Evolutionary conservation across 2,888 invertebrate genomes (phyloP), one percentile per base, ranked within the genome.

Genomic region (Mallateleia sp.): DNA sequence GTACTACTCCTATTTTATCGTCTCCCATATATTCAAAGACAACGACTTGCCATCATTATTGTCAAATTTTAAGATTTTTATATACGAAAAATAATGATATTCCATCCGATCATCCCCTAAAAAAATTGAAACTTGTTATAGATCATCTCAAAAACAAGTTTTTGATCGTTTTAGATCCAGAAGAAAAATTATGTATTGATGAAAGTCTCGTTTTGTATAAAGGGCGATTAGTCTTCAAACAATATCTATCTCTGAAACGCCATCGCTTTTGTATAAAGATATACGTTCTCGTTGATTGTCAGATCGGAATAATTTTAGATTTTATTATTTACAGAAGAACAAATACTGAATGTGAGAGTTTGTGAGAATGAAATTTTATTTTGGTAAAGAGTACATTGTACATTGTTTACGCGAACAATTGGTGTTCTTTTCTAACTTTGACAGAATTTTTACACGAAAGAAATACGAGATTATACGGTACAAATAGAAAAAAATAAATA

Each of bases 181-280:
- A 9, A 42, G 15, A 54, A 64, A 77, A 77, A 74, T 24, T 74
- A 54, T 71, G 71, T 52, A 71, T 54, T 25, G 28, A 74, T 60
- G 74, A 74, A 74, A 64, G 64, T 66, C 52, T 77, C 45, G 25
- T 77, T 52, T 77, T 77, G 20, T 47, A 50, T 60, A 75, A 75
- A 60, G 75, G 62, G 18, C 15, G 75, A 38, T 45, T 75, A 50
- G 20, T 28, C n/a, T 71, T 71, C 71, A 71, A 56, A 71, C 42
- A 71, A 56, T 56, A 56, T 60, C n/a, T 60, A 58, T 28, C 50
- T 18, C 47, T 75, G 62, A 75, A 60, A 62, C 47, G 50, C 32
- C 60, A 50, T 45, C 75, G 56, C 45, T 47, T 72, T 52, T 38
- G 52, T 42, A 77, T 64, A 50, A 77, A 77, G 28, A 18, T 77